A percentile compares a stretch with the other conserved stretches of the same genome.
phyloP scores from a whole-genome alignment of 2,113 vertebrate species.

The Struthio camelus region DNA sequence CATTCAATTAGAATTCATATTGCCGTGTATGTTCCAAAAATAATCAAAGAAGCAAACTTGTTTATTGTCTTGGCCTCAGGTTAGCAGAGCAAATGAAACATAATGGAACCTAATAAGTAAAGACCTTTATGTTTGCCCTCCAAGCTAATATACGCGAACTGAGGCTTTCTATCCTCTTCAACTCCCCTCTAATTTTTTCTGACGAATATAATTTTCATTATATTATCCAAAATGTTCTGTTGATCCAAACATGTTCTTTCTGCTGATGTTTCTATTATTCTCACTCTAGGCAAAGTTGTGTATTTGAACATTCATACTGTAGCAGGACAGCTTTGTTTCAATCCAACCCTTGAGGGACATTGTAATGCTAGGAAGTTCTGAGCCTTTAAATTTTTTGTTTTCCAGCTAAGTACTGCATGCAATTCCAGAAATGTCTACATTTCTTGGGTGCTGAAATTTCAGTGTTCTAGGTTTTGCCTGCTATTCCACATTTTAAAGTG shows the following conservation, averaged over 20 bases:
- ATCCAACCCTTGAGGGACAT: neutral
- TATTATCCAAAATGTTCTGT: neutral
- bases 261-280: neutral
- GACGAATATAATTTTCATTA: neutral
- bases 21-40: neutral
- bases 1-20: neutral
- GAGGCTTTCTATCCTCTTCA: neutral
- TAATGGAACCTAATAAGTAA: neutral
- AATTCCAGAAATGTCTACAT: slow-evolving; percentile 4
- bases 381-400: neutral
- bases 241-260: neutral
- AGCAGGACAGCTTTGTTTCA: neutral
- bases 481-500: neutral
- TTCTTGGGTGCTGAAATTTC: neutral
- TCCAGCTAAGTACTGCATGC: neutral
- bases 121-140: neutral
- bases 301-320: neutral
- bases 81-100: neutral
- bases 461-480: neutral
- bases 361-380: neutral
- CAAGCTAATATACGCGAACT: neutral
- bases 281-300: neutral
- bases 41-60: neutral
- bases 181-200: neutral
- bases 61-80: neutral